Evolutionary conservation across 2,888 invertebrate species (phyloP), one percentile per base, ranked within the genome.

Genomic region (Petrolisthes manimaculis): DNA sequence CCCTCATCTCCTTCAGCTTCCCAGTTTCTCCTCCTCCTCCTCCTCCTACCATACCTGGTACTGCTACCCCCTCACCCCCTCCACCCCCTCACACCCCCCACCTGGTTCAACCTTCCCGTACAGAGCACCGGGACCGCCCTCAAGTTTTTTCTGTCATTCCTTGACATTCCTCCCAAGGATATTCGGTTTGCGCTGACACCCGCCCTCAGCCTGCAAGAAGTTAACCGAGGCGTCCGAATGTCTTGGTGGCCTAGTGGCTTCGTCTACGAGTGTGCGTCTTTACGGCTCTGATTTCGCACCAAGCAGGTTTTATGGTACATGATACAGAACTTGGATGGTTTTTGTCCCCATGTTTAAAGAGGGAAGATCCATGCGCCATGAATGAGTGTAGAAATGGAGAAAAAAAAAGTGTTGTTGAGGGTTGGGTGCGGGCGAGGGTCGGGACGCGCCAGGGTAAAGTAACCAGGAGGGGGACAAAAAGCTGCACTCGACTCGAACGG

Each of bases 121-220:
- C 61, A 74, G 81, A 81, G 55, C 74, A 71, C 18, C 21, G 71
- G 56, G 81, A 81, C 86, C 80, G 75, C 75, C 75, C 79, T 67
- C 81, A 81, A 37, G 81, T 86, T 86, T 86, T 86, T 86, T 86
- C 86, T 86, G 81, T 86, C 86, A 69, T 86, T 86, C 86, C 86
- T 86, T 86, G 86, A 86, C 86, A 86, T 86, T 86, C 86, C 86
- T 86, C 80, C 53, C 86, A 86, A 86, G 86, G 86, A 86, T 86
- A 86, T 86, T 86, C 86, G 80, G 86, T 86, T 86, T 81, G 86
- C 75, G 51, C 86, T 74, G 81, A 86, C 81, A 86, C 86, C 86
- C 86, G 80, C 86, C 61, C 81, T 37, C 55, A 81, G 81, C 61
- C 81, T 74, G 81, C 81, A 86, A 86, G 86, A 86, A 86, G 74